Percentiles rank a stretch among this genome's conserved stretches.
phyloP scores from a whole-genome alignment of 2,113 vertebrate species.

The Motacilla alba region DNA sequence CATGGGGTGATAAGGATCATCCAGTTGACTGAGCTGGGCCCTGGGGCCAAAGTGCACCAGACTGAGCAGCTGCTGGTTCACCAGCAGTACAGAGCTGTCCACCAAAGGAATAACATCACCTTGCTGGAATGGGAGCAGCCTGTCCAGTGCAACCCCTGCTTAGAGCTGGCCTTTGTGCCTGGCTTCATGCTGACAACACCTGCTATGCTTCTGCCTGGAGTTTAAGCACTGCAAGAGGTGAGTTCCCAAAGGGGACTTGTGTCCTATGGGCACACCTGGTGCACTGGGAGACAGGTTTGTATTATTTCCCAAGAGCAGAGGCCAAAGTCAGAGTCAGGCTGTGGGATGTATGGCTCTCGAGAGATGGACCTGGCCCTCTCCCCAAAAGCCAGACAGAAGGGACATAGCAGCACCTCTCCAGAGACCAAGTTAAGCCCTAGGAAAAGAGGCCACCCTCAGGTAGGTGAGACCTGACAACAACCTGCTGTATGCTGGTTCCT shows the following conservation, averaged over 20 bases:
- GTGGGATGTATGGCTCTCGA: not conserved
- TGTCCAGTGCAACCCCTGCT: not conserved
- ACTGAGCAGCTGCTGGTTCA: not conserved
- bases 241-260: not conserved
- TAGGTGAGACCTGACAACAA: fast-evolving
- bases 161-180: not conserved
- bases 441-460: not conserved
- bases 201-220: not conserved
- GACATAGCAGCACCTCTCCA: not conserved
- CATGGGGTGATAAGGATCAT: not conserved
- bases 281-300: not conserved
- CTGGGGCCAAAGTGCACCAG: too few species aligned
- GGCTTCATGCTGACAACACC: fast-evolving
- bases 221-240: not conserved
- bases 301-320: not conserved
- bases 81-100: not conserved
- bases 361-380: not conserved
- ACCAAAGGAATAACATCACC: not conserved
- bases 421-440: not conserved
- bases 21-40: not conserved
- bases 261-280: not conserved
- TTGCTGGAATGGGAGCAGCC: not conserved
- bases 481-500: not conserved
- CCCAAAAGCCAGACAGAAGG: not conserved
- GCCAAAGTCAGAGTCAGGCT: not conserved